Evolutionary conservation across 2,113 vertebrate genomes (phyloP).

Genomic region (Budorcas taxicolor): DNA sequence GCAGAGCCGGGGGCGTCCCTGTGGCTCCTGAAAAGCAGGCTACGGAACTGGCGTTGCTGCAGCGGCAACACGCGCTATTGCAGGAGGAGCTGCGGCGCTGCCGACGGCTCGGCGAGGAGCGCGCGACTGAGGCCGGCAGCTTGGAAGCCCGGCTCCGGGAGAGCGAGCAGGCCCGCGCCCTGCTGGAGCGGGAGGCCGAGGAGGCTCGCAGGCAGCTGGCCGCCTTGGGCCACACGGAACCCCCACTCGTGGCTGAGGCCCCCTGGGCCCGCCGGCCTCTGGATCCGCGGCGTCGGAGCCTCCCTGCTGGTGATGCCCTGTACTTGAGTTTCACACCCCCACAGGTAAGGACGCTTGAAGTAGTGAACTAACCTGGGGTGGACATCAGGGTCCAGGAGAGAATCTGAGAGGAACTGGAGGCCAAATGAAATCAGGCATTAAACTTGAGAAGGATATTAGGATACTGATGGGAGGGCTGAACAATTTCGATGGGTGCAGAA

Average conservation of each 20-base stretch:
- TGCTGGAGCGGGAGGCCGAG: constrained; percentile 82
- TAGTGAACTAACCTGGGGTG: no score
- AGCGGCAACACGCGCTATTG: constrained; percentile 87
- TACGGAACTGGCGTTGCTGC: constrained; percentile 85
- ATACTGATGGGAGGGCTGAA: neutral
- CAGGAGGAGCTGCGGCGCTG: constrained; percentile 90
- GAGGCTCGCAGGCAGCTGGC: constrained; percentile 80
- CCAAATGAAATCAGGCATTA: neutral
- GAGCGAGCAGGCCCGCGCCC: constrained; percentile 82
- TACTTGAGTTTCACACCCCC: constrained; percentile 77
- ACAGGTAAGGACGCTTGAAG: neutral
- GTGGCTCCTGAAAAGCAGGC: constrained; percentile 68
- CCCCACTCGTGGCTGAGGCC: constrained; percentile 40
- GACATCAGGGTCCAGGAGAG: rapidly evolving
- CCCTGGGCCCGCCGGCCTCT: constrained; percentile 59
- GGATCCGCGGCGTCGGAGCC: constrained; percentile 76
- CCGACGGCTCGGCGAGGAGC: constrained; percentile 76
- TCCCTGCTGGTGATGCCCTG: constrained; percentile 76
- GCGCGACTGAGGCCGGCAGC: constrained; percentile 63
- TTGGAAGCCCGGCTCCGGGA: constrained; percentile 86
- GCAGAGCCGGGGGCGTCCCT: neutral
- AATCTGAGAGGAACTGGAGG: neutral
- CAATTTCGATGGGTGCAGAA: neutral
- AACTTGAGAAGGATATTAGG: neutral
- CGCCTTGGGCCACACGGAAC: constrained; percentile 69